Percentiles rank a stretch among this genome's conserved stretches.
Evolutionary conservation across 2,888 invertebrate genomes (phyloP).

Genomic region (Arctia plantaginis): DNA sequence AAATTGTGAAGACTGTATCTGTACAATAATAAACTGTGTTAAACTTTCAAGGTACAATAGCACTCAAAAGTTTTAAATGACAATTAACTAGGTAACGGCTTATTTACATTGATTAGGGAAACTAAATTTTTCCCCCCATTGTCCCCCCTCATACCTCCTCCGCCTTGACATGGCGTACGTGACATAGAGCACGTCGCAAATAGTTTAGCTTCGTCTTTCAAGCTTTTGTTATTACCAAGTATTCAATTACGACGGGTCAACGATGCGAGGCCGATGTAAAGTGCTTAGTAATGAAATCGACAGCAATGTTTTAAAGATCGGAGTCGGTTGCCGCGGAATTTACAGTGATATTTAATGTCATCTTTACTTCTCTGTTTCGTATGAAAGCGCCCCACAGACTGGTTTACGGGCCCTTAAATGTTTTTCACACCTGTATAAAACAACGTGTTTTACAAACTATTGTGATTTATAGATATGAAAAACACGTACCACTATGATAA

Average conservation of each 20-base stretch:
- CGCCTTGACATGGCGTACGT: slow-evolving; percentile 55
- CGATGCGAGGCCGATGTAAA: slow-evolving; percentile 16
- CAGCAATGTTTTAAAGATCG: slow-evolving; percentile 14
- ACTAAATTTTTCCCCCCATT: neutral
- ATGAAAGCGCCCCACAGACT: neutral
- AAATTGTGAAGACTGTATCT: too few species aligned
- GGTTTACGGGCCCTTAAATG: neutral
- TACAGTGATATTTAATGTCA: slow-evolving; percentile 8
- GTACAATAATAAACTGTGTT: neutral
- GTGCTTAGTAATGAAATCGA: slow-evolving; percentile 21
- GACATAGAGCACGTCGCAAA: slow-evolving; percentile 49
- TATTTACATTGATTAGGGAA: neutral
- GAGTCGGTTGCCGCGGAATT: slow-evolving; percentile 14
- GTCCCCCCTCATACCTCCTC: slow-evolving; percentile 21
- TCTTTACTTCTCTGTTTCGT: neutral
- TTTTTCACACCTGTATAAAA: neutral
- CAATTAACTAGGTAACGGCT: neutral
- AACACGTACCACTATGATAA: too few species aligned
- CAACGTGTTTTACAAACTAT: too few species aligned
- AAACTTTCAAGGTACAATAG: neutral
- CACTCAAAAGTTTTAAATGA: neutral
- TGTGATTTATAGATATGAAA: too few species aligned
- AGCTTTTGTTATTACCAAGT: slow-evolving; percentile 43
- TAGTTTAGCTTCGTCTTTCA: slow-evolving; percentile 48
- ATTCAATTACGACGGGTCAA: slow-evolving; percentile 48